Conservation (phyloP, 2,888 invertebrate species). For the Bombyx huttoni region DNA sequence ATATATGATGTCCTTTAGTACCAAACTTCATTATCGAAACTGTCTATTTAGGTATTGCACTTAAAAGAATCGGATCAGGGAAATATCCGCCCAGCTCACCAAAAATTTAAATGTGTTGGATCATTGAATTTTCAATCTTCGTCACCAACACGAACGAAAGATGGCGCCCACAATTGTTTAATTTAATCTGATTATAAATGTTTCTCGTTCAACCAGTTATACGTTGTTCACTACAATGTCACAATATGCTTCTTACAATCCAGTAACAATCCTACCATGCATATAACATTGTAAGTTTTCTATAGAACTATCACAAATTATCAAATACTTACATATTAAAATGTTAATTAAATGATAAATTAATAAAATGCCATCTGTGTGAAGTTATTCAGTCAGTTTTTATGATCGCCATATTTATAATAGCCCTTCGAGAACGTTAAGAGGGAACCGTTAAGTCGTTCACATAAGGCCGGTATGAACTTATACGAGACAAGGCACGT, state of each 20-base stretch:
- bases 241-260: background rate
- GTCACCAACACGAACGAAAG: too few species aligned
- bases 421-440: slow-evolving; percentile 8
- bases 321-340: slow-evolving; percentile 8
- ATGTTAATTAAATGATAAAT: slow-evolving; percentile 17
- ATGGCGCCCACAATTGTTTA: too few species aligned
- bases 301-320: slow-evolving; percentile 3
- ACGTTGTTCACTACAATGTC: background rate
- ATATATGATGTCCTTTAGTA: too few species aligned
- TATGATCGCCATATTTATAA: slow-evolving; percentile 10
- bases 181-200: too few species aligned
- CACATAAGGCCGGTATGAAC: background rate
- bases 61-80: too few species aligned
- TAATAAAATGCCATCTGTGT: slow-evolving; percentile 12
- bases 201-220: too few species aligned
- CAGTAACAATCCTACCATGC: background rate
- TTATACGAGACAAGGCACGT: background rate
- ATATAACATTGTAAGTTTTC: background rate
- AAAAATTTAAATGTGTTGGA: too few species aligned
- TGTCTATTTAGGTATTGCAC: too few species aligned
- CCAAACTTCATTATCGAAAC: too few species aligned
- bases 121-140: too few species aligned
- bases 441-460: slow-evolving; percentile 5
- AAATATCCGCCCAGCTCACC: too few species aligned
- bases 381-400: slow-evolving; percentile 16